phyloP scores from a whole-genome alignment of 1,140 invertebrate species.

The Conus ventricosus region DNA sequence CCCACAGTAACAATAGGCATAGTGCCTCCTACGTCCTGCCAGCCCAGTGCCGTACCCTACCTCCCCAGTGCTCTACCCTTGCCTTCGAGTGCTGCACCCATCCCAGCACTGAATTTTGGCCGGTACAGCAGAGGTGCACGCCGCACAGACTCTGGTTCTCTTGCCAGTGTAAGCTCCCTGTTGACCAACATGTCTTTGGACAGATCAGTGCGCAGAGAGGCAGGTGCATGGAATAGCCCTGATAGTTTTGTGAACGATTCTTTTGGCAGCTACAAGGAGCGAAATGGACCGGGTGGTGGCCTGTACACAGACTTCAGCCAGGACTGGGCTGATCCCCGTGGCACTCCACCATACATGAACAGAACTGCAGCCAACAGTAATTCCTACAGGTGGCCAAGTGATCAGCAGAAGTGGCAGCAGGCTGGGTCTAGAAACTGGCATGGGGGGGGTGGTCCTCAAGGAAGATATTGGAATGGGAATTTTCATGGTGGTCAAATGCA shows the following conservation, averaged over 20 bases:
- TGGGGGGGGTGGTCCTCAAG: neutral
- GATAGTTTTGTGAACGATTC: neutral
- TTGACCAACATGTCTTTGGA: neutral
- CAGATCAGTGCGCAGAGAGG: neutral
- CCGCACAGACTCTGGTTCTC: neutral
- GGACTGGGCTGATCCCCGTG: slow-evolving; percentile 11
- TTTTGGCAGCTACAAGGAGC: neutral
- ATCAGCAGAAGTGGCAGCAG: neutral
- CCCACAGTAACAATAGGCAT: neutral
- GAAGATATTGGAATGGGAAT: no score
- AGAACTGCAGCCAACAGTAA: neutral
- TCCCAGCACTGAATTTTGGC: neutral
- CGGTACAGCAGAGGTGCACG: neutral
- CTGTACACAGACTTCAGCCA: slow-evolving; percentile 14
- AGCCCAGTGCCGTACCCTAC: no score
- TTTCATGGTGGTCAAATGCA: neutral
- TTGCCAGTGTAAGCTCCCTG: no score
- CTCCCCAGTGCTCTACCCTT: no score
- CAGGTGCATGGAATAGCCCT: neutral
- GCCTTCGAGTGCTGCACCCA: neutral
- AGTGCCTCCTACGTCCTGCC: no score
- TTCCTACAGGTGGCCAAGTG: neutral
- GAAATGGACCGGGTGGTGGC: neutral
- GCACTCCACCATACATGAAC: no score
- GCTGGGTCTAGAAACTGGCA: neutral